These are phyloP conservation scores for Steinernema feltiae DNA, from an alignment of 1,140 invertebrate genomes.

Conservation along the genomic window DNA sequence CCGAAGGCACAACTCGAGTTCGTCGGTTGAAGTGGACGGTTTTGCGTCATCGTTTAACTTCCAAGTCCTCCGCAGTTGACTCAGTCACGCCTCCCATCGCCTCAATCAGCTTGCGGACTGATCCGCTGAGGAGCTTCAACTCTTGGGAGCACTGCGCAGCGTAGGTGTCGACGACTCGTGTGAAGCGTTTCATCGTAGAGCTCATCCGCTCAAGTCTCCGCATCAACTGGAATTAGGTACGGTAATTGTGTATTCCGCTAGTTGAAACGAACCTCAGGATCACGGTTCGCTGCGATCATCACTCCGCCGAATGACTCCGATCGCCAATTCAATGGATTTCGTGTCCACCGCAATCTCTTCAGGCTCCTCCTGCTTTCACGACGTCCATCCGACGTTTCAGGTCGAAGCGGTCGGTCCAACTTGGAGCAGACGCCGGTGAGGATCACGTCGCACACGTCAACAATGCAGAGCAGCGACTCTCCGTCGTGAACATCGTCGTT, in stretches of 20 bases:
- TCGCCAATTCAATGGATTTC: background rate
- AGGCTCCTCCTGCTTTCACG: background rate
- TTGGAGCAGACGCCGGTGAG: background rate
- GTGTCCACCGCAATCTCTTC: background rate
- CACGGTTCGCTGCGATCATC: background rate
- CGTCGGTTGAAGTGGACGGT: background rate
- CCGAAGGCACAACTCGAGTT: background rate
- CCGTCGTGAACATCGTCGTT: background rate
- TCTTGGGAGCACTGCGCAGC: background rate
- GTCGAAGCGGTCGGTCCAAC: background rate
- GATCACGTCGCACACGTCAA: background rate
- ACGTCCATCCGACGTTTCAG: background rate
- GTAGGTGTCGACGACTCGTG: background rate
- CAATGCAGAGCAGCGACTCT: background rate
- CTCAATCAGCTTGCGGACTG: background rate
- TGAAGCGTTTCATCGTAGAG: background rate
- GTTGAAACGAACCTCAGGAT: background rate
- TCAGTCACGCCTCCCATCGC: background rate
- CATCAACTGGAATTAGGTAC: background rate
- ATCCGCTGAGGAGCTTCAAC: background rate
- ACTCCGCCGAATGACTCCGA: background rate
- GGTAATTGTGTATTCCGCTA: background rate
- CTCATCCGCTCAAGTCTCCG: background rate
- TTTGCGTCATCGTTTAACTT: background rate
- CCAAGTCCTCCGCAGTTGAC: background rate